These are phyloP conservation scores for Micromesistius poutassou DNA, from an alignment of 2,797 vertebrate genomes.

Conservation along the genomic window DNA sequence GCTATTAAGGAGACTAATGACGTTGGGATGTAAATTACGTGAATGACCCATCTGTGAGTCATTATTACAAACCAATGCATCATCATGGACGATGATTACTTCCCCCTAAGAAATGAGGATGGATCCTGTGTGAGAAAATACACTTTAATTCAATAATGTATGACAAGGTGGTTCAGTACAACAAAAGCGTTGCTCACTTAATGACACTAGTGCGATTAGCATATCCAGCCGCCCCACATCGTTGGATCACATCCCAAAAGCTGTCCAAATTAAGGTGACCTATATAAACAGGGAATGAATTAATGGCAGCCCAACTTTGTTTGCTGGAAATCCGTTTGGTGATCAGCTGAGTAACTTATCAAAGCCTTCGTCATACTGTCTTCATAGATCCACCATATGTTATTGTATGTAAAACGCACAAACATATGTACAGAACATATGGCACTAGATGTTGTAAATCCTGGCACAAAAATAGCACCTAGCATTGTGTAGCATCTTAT, in stretches of 20 bases:
- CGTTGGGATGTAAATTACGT: background rate
- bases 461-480: no score
- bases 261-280: background rate
- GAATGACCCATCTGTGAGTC: background rate
- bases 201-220: background rate
- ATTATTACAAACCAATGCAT: background rate
- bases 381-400: constrained; percentile 14
- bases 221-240: background rate
- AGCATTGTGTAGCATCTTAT: no score
- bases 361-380: constrained; percentile 24
- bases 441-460: no score
- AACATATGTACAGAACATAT: background rate
- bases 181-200: background rate
- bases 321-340: background rate
- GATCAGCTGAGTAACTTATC: background rate
- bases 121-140: background rate
- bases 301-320: background rate
- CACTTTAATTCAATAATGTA: background rate
- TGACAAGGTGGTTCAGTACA: background rate
- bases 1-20: background rate
- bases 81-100: background rate
- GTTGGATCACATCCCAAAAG: background rate
- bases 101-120: background rate
- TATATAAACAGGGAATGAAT: background rate
- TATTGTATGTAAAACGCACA: background rate